A percentile compares a stretch with the other conserved stretches of the same genome.
Evolutionary conservation across 2,797 vertebrate genomes (phyloP).

Genomic region (Sebastes iracundus): DNA sequence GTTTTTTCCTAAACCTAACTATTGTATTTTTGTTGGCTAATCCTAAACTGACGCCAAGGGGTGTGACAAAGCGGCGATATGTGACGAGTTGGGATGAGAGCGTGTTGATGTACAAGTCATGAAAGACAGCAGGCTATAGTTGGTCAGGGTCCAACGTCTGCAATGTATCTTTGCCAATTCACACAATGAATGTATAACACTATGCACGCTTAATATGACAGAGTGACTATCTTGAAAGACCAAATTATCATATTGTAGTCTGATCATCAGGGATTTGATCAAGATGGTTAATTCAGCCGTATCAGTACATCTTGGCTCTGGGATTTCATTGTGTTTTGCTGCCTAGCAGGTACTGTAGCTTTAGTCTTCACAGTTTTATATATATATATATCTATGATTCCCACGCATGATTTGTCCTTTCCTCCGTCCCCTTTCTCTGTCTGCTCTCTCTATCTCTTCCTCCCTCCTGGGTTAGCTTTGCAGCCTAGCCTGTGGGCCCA

Average conservation of each 20-base stretch:
- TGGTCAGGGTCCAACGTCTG: background rate
- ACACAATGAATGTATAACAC: background rate
- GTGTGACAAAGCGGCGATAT: too few species aligned
- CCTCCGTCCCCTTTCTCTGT: constrained; percentile 31
- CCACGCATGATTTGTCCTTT: constrained; percentile 41
- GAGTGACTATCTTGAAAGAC: background rate
- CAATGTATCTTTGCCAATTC: background rate
- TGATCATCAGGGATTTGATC: background rate
- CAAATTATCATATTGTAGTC: background rate
- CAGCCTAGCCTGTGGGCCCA: constrained; percentile 67
- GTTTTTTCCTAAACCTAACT: too few species aligned
- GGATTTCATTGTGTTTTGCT: constrained; percentile 19
- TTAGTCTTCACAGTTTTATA: background rate
- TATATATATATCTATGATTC: constrained; percentile 17
- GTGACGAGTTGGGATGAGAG: too few species aligned
- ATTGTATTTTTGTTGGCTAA: too few species aligned
- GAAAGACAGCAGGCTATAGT: background rate
- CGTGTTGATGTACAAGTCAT: background rate
- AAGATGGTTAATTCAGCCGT: background rate
- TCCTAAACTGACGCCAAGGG: too few species aligned
- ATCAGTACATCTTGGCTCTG: background rate
- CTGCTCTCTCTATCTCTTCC: constrained; percentile 36
- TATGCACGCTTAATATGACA: background rate
- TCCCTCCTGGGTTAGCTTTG: constrained; percentile 61
- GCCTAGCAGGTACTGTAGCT: constrained; percentile 20